A percentile compares a stretch with the other conserved stretches of the same genome.
Evolutionary conservation across 2,797 vertebrate species (phyloP).

Genomic region (Gymnoscopelus braueri): DNA sequence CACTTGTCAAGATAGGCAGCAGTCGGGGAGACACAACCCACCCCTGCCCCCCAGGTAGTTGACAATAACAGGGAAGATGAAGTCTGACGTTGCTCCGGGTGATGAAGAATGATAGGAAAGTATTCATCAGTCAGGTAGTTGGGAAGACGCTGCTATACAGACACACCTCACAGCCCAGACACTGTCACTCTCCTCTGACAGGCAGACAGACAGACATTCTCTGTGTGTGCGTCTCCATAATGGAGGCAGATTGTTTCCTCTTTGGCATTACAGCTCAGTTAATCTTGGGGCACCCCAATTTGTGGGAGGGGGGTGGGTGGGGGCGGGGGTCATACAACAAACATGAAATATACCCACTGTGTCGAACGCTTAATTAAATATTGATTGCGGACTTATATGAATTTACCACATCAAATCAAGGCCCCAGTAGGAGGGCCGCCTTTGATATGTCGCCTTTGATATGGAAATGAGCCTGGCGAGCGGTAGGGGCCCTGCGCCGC

Average conservation of each 20-base stretch:
- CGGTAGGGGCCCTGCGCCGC: slow-evolving; percentile 62
- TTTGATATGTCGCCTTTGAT: slow-evolving; percentile 75
- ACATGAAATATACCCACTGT: slow-evolving; percentile 76
- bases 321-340: slow-evolving; percentile 70
- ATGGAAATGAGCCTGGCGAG: slow-evolving; percentile 76
- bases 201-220: slow-evolving; percentile 9
- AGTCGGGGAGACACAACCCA: slow-evolving; percentile 24
- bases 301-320: slow-evolving; percentile 52
- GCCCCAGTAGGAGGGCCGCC: slow-evolving; percentile 69
- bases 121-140: slow-evolving; percentile 40
- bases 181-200: slow-evolving; percentile 30
- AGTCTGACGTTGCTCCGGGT: slow-evolving; percentile 37
- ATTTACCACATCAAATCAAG: slow-evolving; percentile 78
- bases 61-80: slow-evolving; percentile 37
- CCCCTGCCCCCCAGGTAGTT: slow-evolving; percentile 10
- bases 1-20: slow-evolving; percentile 1
- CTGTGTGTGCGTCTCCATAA: slow-evolving; percentile 11
- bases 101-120: slow-evolving; percentile 45
- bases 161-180: slow-evolving; percentile 19
- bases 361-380: slow-evolving; percentile 81
- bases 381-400: slow-evolving; percentile 81
- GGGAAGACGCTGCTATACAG: slow-evolving; percentile 6
- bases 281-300: slow-evolving; percentile 61
- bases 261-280: slow-evolving; percentile 46
- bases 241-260: slow-evolving; percentile 54